phyloP scores from a whole-genome alignment of 2,113 vertebrate genomes.

The Pelusios castaneus region DNA sequence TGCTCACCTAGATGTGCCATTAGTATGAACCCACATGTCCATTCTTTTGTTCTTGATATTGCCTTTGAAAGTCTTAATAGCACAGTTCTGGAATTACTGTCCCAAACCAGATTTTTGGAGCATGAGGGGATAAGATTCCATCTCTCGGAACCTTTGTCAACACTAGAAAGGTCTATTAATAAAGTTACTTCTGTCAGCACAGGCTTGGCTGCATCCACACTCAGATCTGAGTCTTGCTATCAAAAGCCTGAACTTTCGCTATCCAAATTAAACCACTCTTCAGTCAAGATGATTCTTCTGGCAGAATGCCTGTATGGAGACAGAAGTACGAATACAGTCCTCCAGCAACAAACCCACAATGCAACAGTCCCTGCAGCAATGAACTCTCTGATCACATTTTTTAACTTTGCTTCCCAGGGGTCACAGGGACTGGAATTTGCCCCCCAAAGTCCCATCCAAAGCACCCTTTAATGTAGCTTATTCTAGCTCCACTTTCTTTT shows the following conservation, averaged over 20 bases:
- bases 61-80: background rate
- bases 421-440: background rate
- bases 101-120: background rate
- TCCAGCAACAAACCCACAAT: background rate
- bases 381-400: background rate
- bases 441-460: background rate
- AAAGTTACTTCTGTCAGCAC: background rate
- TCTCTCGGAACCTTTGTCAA: background rate
- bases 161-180: background rate
- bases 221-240: background rate
- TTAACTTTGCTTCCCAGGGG: background rate
- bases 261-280: background rate
- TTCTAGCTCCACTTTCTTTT: background rate
- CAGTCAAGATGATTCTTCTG: background rate
- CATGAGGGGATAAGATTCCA: background rate
- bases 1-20: too few relatives aligned
- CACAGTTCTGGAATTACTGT: background rate
- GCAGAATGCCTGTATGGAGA: background rate
- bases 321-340: background rate
- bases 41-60: too few relatives aligned
- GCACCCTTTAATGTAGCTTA: fast-evolving
- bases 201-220: background rate
- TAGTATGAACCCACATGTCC: too few relatives aligned
- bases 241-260: background rate
- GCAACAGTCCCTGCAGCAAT: background rate